Percentiles rank a stretch among this genome's conserved stretches.
Conservation (phyloP, 2,113 vertebrate species). For the Ptychochromis oligacanthus region DNA sequence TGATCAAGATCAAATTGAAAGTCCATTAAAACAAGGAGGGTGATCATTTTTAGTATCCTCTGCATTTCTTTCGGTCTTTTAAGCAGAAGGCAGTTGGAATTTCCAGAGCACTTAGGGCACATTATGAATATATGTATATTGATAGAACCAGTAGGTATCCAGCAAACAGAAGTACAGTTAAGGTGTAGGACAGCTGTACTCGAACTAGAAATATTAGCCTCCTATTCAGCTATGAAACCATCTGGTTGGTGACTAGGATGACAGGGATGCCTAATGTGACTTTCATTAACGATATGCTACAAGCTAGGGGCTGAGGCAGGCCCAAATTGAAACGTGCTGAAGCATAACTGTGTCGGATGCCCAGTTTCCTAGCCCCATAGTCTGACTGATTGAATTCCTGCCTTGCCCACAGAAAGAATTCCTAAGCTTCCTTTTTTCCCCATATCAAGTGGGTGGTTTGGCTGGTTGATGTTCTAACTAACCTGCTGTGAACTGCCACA, state of each 20-base stretch:
- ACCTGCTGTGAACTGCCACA: slow-evolving; percentile 19
- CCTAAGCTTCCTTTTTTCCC: slow-evolving; percentile 54
- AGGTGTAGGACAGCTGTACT: background rate
- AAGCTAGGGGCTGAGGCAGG: slow-evolving; percentile 66
- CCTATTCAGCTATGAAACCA: slow-evolving; percentile 44
- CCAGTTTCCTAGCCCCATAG: slow-evolving; percentile 67
- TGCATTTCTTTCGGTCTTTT: background rate
- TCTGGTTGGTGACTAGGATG: slow-evolving; percentile 51
- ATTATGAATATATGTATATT: background rate
- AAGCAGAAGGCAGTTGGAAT: background rate
- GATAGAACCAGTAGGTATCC: background rate
- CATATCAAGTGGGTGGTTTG: slow-evolving; percentile 8
- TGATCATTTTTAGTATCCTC: background rate
- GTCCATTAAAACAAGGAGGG: background rate
- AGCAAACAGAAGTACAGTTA: background rate
- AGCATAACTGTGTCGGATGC: slow-evolving; percentile 76
- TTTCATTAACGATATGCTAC: slow-evolving; percentile 74
- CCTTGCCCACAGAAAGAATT: slow-evolving; percentile 67
- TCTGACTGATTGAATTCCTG: slow-evolving; percentile 74
- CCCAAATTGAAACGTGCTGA: slow-evolving; percentile 80
- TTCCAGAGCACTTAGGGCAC: background rate
- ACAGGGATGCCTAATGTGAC: slow-evolving; percentile 73
- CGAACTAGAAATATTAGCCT: slow-evolving; percentile 41
- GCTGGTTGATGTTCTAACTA: slow-evolving; percentile 41
- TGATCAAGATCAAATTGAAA: slow-evolving; percentile 11